A percentile compares a stretch with the other conserved stretches of the same genome.
phyloP scores from a whole-genome alignment of 2,113 vertebrate genomes.

The Pholis gunnellus region DNA sequence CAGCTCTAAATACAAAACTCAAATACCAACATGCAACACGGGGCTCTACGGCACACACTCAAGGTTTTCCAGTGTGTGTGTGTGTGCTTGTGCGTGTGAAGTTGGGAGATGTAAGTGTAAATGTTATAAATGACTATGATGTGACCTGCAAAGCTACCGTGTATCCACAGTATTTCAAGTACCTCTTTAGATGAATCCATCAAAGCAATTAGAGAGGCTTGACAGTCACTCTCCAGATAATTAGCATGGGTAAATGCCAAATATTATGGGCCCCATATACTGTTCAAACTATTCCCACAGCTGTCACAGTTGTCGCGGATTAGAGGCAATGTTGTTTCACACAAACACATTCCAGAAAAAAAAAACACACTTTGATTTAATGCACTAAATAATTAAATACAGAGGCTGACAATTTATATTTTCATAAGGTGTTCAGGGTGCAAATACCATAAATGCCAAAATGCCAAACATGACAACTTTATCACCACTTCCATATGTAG shows the following conservation, averaged over 20 bases:
- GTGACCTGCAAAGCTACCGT: constrained; percentile 40
- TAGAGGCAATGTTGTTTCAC: constrained; percentile 23
- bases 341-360: constrained; percentile 42
- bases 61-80: neutral
- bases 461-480: constrained; percentile 25
- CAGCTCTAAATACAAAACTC: constrained; percentile 51
- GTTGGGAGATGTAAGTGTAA: constrained; percentile 9
- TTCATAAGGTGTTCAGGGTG: constrained; percentile 1
- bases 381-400: constrained; percentile 17
- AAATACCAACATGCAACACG: constrained; percentile 44
- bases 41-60: constrained; percentile 6
- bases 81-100: constrained; percentile 4
- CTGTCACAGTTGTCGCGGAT: constrained; percentile 45
- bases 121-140: constrained; percentile 31
- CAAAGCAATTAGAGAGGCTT: constrained; percentile 68
- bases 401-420: constrained; percentile 16
- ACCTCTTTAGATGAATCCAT: constrained; percentile 70
- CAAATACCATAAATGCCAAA: constrained; percentile 17
- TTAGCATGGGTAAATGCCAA: constrained; percentile 67
- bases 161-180: constrained; percentile 57
- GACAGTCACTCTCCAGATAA: constrained; percentile 66
- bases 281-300: constrained; percentile 40
- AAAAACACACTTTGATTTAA: constrained; percentile 47
- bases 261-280: constrained; percentile 51
- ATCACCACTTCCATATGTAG: constrained; percentile 12